Evolutionary conservation across 1,140 invertebrate genomes (phyloP), one percentile per base, ranked within the genome.

Genomic region (Dinoponera quadriceps): DNA sequence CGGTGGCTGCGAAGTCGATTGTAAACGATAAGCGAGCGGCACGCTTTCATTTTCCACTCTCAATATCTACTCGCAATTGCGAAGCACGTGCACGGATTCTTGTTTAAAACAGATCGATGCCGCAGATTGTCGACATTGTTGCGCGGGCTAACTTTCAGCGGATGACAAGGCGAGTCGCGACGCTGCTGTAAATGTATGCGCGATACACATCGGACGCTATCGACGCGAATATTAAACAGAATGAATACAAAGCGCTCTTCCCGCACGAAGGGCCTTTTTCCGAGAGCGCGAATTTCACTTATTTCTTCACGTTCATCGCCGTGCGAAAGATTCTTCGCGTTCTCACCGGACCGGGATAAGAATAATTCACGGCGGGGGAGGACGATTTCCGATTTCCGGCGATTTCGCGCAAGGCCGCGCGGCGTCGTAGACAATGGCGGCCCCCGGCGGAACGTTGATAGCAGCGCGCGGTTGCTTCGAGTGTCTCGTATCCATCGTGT

Each of bases 61-160:
- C 65, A 22, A 71, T 69, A 80, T 80, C 74, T 55, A 68, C 44
- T 54, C 25, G 71, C 57, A 73, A 73, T 77, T 16, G 48, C 48
- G 29, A 5, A 7, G 51, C 29, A n/a, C 20, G 5, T n/a, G 29
- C 5, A 33, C 29, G 29, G 5, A 33, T 33, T 33, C 29, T 77
- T 51, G 73, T 77, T 77, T 51, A 51, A 51, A 77, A 54, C 14
- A 20, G 3, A 65, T 65, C 59, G 44, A 51, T 51, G 20, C 9
- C 1, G 3, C n/a, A 7, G 44, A 51, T 20, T 25, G 66, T 54
- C 74, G 27, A 77, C 16, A 55, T 66, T 66, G 62, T 77, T 66
- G n/a, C 48, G 22, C 38, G 44, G n/a, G n/a, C 62, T 16, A 44
- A 65, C n/a, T 44, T 65, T 65, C n/a, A n/a, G 5, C n/a, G 38